These are phyloP conservation scores for Eretmocerus hayati DNA, from an alignment of 2,888 invertebrate species.

Conservation along the genomic window DNA sequence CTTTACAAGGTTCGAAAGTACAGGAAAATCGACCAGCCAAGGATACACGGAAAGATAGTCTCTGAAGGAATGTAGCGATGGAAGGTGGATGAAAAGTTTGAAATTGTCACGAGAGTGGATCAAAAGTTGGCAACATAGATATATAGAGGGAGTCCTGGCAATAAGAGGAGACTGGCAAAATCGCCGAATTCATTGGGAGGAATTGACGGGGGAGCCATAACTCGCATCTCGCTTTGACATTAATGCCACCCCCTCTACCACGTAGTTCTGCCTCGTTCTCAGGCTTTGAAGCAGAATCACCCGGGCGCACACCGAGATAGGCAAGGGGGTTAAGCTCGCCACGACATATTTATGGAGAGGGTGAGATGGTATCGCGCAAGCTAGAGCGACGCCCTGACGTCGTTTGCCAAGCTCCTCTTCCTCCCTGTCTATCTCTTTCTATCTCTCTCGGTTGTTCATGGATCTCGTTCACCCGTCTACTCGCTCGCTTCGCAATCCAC, in stretches of 20 bases:
- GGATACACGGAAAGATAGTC: neutral
- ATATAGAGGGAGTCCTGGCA: too few species aligned
- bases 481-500: conserved; percentile 25
- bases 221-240: conserved; percentile 46
- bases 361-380: conserved; percentile 44
- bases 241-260: conserved; percentile 45
- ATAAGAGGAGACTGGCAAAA: conserved; percentile 40
- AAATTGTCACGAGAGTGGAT: too few species aligned
- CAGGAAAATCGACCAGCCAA: neutral
- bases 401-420: conserved; percentile 4
- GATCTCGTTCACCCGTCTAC: neutral
- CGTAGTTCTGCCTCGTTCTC: too few species aligned
- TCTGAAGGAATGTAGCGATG: conserved; percentile 2
- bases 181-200: conserved; percentile 48
- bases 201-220: conserved; percentile 49
- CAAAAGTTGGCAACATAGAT: too few species aligned
- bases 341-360: conserved; percentile 49
- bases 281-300: too few species aligned
- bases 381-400: conserved; percentile 17
- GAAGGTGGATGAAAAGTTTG: conserved; percentile 27
- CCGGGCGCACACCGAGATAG: conserved; percentile 36
- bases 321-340: conserved; percentile 47
- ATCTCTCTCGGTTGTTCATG: too few species aligned
- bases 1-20: too few species aligned
- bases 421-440: conserved; percentile 4